phyloP scores from a whole-genome alignment of 2,888 invertebrate species.

The Chymomyza fuscimana region DNA sequence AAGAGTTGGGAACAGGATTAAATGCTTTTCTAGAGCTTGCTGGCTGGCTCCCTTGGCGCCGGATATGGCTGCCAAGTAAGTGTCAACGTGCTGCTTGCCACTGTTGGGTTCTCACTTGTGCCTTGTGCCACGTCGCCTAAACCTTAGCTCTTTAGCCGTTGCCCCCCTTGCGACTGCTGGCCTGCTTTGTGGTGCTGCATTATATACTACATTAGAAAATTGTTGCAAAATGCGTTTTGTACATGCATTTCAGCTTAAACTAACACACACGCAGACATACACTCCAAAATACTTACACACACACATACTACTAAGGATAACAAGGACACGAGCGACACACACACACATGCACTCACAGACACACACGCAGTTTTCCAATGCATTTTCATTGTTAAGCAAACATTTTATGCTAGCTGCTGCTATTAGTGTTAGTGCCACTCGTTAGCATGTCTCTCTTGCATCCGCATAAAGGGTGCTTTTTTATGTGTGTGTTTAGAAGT shows the following conservation, averaged over 20 bases:
- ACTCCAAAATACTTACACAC: not conserved
- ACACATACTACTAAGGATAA: not conserved
- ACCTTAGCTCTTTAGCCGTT: not conserved
- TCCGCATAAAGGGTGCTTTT: not conserved
- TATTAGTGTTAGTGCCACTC: slow-evolving; percentile 48
- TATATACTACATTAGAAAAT: slow-evolving; percentile 9
- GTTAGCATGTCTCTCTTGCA: slow-evolving; percentile 46
- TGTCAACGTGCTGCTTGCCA: slow-evolving; percentile 38
- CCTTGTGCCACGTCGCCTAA: not conserved
- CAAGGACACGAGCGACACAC: not conserved
- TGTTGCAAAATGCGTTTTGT: slow-evolving; percentile 27
- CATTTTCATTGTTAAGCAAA: slow-evolving; percentile 55
- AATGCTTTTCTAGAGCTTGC: slow-evolving; percentile 27
- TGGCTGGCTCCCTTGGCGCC: slow-evolving; percentile 47
- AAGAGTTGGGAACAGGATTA: not conserved
- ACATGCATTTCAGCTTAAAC: slow-evolving; percentile 46
- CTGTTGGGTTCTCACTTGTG: not conserved
- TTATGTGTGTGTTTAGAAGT: not conserved
- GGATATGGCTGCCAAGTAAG: slow-evolving; percentile 51
- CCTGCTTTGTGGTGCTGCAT: slow-evolving; percentile 1
- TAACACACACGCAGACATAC: slow-evolving; percentile 1
- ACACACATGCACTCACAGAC: not conserved
- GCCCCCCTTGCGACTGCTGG: slow-evolving; percentile 16
- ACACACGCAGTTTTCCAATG: slow-evolving; percentile 39
- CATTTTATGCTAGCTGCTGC: slow-evolving; percentile 47